A percentile compares a stretch with the other conserved stretches of the same genome.
phyloP scores from a whole-genome alignment of 2,888 invertebrate genomes.

The Pseudococcus longispinus region DNA sequence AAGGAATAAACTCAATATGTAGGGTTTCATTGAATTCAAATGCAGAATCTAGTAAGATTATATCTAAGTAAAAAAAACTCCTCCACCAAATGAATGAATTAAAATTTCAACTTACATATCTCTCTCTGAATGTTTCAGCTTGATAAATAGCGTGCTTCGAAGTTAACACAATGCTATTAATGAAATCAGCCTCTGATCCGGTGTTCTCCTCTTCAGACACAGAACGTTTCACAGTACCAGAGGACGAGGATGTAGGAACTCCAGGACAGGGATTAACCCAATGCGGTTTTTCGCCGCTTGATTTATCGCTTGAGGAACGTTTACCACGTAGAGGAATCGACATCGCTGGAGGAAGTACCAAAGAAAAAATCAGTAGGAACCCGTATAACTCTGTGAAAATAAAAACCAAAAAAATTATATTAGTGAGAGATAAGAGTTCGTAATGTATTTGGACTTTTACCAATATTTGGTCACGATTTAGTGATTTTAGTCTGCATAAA shows the following conservation, averaged over 20 bases:
- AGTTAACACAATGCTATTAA: slow-evolving; percentile 64
- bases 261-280: slow-evolving; percentile 64
- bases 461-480: not conserved
- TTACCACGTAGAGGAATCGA: slow-evolving; percentile 11
- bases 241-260: not conserved
- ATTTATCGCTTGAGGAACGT: slow-evolving; percentile 42
- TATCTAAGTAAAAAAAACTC: no score
- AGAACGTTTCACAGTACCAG: slow-evolving; percentile 62
- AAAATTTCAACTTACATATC: slow-evolving; percentile 65
- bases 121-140: slow-evolving; percentile 64
- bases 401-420: not conserved
- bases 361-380: slow-evolving; percentile 7
- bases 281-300: slow-evolving; percentile 61
- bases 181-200: slow-evolving; percentile 63
- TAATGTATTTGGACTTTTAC: not conserved
- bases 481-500: not conserved
- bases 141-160: slow-evolving; percentile 64
- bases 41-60: slow-evolving; percentile 26
- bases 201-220: slow-evolving; percentile 59
- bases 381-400: not conserved
- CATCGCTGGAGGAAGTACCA: not conserved
- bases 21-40: not conserved
- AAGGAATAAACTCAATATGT: no score
- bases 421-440: not conserved
- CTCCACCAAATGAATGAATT: not conserved